Base-by-base conservation (phyloP, 2,113 vertebrate genomes). In the Dendrocopos noguchii region DNA sequence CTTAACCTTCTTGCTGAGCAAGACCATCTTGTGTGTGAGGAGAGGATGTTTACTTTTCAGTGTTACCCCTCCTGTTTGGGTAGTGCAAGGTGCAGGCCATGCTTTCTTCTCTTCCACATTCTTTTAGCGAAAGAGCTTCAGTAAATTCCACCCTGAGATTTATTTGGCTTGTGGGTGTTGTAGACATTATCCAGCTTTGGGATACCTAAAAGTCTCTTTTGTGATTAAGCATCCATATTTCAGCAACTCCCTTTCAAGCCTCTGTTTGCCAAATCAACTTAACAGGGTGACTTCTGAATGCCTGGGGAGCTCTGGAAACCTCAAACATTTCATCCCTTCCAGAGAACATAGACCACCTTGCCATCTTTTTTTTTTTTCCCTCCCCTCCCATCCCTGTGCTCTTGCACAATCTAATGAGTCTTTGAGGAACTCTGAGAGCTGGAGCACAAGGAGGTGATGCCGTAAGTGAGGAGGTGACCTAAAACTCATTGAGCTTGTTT, bases 401-500 rank as follows among this genome's bases (percentile, higher is more conserved):
- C 64, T 68, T 85, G 22, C 56, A 59, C 34, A 34, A 2, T 78
- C 60, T 83, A 5, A 60, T 34, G 34, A 33, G 22, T 47, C 24
- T 28, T 44, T 75, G 80, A 84, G 59, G 57, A 70, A 2, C 71
- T 67, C 68, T 10, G 33, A 33, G 84, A 36, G 36, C 27, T 64
- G 71, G 81, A 89, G 60, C 67, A 67, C 33, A 39, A 77, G 73
- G 68, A 77, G 73, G 65, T 80, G 70, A 31, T 42, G 20, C 52
- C n/a, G 36, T 0, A 0, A 74, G 36, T 7, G 8, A 20, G 56
- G 64, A 33, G 53, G 57, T 84, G 65, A 77, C 53, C 53, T 44
- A 71, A 82, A 93, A 67, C 68, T 83, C 34, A 39, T 1, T 71
- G 60, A 85, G 33, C 72, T 94, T 85, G 68, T 95, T 95, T 95